Evolutionary conservation across 1,140 invertebrate species (phyloP), one percentile per base, ranked within the genome.

Genomic region (Drepana arcuata): DNA sequence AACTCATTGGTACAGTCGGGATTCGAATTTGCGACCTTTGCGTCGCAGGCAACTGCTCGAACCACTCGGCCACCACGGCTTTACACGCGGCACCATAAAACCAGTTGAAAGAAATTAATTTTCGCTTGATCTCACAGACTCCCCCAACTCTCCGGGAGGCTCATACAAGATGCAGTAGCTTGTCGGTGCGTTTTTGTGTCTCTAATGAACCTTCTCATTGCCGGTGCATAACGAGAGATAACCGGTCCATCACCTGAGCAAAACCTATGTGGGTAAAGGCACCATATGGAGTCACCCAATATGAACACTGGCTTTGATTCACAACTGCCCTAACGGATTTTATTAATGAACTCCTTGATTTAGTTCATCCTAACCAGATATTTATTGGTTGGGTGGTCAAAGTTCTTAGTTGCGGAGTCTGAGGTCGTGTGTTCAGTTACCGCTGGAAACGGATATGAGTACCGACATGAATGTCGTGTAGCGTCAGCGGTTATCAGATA

Each of bases 111-210:
- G 4, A 5, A 21, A 21, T 21, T 21, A 9, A 21, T 21, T 5
- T 5, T 5, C 18, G 9, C 4, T 21, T 21, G 9, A 21, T 5
- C 9, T 5, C 9, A 21, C 4, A 9, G 18, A 9, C 9, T 21
- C 9, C 18, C 47, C 34, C 44, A n/a, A 27, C 43, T 28, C 39
- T 27, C 37, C 48, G 48, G 48, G 41, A 37, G 44, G 54, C 60
- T 72, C 68, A 69, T 72, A 72, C 65, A 72, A 69, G 54, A 72
- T 72, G 68, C 62, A 72, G 69, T 31, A 16, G 16, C 23, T 15
- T 16, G 38, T 28, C 37, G 37, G 42, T 34, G 26, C 11, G 44
- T 47, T 47, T 51, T 61, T 48, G 38, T 39, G 30, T 35, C 40
- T 28, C 45, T 60, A 56, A 60, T 60, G 57, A 60, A 60, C 35